phyloP scores from a whole-genome alignment of 2,113 vertebrate species.

The Engraulis encrasicolus region DNA sequence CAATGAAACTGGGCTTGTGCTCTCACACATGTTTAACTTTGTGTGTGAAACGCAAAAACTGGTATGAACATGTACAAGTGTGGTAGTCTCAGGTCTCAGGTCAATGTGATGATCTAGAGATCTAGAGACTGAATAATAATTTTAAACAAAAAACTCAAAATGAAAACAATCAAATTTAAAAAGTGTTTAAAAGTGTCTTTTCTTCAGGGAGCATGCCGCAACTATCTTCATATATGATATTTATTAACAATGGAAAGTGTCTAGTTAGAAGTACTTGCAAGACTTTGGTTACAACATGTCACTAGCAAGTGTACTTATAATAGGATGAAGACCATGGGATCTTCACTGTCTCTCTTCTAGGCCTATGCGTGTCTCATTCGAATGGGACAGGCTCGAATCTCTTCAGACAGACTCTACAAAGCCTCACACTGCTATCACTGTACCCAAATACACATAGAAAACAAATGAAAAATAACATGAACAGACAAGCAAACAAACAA shows the following conservation, averaged over 20 bases:
- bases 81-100: no score
- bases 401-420: slow-evolving; percentile 36
- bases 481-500: slow-evolving; percentile 39
- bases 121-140: background rate
- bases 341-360: background rate
- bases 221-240: background rate
- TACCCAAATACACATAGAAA: slow-evolving; percentile 44
- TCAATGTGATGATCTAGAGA: no score
- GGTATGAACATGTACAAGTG: no score
- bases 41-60: no score
- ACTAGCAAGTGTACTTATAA: background rate
- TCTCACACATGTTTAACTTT: no score
- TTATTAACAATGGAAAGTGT: background rate
- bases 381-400: slow-evolving; percentile 33
- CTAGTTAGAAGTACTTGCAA: background rate
- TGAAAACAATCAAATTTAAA: background rate
- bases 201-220: background rate
- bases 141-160: background rate
- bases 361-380: background rate
- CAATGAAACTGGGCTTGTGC: no score
- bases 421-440: slow-evolving; percentile 14
- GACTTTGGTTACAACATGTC: background rate
- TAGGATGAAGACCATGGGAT: background rate
- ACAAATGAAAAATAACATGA: slow-evolving; percentile 44
- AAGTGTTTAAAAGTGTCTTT: slow-evolving; percentile 7